These are phyloP conservation scores for Temnothorax unifasciatus DNA, from an alignment of 2,888 invertebrate species.

Conservation along the genomic window DNA sequence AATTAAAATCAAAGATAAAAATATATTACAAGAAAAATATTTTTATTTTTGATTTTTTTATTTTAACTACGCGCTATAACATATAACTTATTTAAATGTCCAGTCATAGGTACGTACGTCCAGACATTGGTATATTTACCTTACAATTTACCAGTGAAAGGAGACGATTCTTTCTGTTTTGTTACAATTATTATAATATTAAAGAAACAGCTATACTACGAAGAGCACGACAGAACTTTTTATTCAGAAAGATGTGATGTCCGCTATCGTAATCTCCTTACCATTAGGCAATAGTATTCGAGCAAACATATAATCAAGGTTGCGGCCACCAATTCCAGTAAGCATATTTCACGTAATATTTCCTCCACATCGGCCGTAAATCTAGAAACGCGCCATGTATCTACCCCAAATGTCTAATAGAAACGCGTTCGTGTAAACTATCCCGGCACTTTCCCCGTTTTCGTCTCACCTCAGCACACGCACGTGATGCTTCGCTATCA, in stretches of 20 bases:
- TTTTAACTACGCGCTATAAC: too few relatives aligned
- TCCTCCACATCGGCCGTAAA: constrained; percentile 55
- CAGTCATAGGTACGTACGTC: too few relatives aligned
- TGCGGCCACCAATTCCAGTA: constrained; percentile 80
- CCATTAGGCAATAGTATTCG: constrained; percentile 80
- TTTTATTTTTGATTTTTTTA: too few relatives aligned
- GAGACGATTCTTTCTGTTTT: neutral
- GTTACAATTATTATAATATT: neutral
- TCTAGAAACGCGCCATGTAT: constrained; percentile 52
- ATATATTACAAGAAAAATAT: too few relatives aligned
- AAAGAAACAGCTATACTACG: neutral
- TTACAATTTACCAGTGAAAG: constrained; percentile 14
- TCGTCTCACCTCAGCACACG: constrained; percentile 68
- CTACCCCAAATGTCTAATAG: neutral
- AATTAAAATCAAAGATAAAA: too few relatives aligned
- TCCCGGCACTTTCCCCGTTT: neutral
- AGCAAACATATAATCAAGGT: constrained; percentile 81
- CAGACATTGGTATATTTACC: neutral
- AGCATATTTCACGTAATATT: constrained; percentile 77
- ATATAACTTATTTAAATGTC: too few relatives aligned
- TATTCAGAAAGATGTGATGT: neutral
- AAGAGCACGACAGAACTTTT: neutral
- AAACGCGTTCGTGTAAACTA: neutral
- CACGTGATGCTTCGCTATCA: constrained; percentile 67
- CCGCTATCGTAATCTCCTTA: constrained; percentile 52